Percentiles rank a stretch among this genome's conserved stretches.
phyloP scores from a whole-genome alignment of 2,113 vertebrate species.

The Sigmodon hispidus region DNA sequence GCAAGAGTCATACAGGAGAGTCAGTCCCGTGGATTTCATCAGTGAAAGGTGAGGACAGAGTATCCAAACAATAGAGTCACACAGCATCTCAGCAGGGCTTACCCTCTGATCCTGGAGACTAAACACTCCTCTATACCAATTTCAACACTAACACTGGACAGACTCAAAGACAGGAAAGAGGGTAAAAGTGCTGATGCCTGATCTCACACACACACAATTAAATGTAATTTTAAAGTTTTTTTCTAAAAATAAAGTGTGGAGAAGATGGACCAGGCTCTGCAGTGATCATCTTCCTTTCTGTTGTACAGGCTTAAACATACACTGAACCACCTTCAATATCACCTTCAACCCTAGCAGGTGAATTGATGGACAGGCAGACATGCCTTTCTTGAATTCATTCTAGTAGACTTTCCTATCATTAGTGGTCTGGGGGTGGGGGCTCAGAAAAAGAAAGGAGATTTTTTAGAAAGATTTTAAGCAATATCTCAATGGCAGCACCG shows the following conservation, averaged over 20 bases:
- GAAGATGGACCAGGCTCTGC: neutral
- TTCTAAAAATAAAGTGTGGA: neutral
- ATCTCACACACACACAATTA: neutral
- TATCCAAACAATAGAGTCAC: neutral
- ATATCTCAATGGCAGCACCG: slow-evolving; percentile 52
- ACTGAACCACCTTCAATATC: neutral
- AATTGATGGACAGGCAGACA: slow-evolving; percentile 51
- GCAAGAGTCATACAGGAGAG: neutral
- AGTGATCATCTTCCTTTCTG: neutral
- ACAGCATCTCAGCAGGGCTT: neutral
- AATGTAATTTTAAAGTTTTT: neutral
- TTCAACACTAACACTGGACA: neutral
- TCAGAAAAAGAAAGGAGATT: slow-evolving; percentile 37
- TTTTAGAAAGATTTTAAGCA: slow-evolving; percentile 64
- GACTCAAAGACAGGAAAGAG: neutral
- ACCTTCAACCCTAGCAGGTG: neutral
- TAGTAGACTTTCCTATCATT: slow-evolving; percentile 44
- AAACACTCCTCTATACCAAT: neutral
- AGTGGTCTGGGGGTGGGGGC: neutral
- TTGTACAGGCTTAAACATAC: neutral
- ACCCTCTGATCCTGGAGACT: neutral
- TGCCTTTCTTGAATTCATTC: slow-evolving; percentile 46
- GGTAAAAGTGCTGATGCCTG: neutral
- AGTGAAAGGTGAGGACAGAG: neutral
- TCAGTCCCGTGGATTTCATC: neutral